Conservation (phyloP, 2,888 invertebrate genomes). For the Drosophila kanekoi region DNA sequence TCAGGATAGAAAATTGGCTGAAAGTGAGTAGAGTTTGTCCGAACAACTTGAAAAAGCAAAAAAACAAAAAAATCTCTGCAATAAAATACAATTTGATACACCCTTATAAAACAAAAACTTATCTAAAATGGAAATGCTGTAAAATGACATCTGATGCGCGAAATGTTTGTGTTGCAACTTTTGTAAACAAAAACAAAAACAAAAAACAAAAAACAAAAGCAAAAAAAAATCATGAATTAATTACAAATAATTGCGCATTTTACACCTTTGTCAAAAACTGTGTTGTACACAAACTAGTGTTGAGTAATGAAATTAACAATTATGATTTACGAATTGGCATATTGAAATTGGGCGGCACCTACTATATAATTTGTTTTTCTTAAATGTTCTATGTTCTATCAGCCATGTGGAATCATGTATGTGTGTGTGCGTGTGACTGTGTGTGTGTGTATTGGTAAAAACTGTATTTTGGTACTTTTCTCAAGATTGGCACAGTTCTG, state of each 20-base stretch:
- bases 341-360: slow-evolving; percentile 47
- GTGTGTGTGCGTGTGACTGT: slow-evolving; percentile 20
- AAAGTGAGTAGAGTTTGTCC: slow-evolving; percentile 84
- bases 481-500: slow-evolving; percentile 42
- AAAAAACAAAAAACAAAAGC: slow-evolving; percentile 27
- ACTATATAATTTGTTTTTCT: slow-evolving; percentile 25
- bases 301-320: slow-evolving; percentile 47
- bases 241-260: slow-evolving; percentile 62
- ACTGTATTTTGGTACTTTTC: slow-evolving; percentile 29
- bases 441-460: slow-evolving; percentile 25
- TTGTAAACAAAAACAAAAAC: slow-evolving; percentile 62
- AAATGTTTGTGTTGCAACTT: slow-evolving; percentile 79
- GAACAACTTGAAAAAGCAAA: slow-evolving; percentile 60
- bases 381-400: slow-evolving; percentile 28
- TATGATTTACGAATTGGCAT: slow-evolving; percentile 70
- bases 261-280: slow-evolving; percentile 67
- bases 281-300: slow-evolving; percentile 63
- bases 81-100: slow-evolving; percentile 54
- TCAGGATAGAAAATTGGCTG: slow-evolving; percentile 85
- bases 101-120: slow-evolving; percentile 49
- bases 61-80: slow-evolving; percentile 49
- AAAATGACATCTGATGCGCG: slow-evolving; percentile 74
- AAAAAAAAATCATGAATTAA: slow-evolving; percentile 21
- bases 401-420: slow-evolving; percentile 69
- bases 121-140: slow-evolving; percentile 71